Base-by-base conservation (phyloP, 2,113 vertebrate genomes). In the Callopanchax toddi region DNA sequence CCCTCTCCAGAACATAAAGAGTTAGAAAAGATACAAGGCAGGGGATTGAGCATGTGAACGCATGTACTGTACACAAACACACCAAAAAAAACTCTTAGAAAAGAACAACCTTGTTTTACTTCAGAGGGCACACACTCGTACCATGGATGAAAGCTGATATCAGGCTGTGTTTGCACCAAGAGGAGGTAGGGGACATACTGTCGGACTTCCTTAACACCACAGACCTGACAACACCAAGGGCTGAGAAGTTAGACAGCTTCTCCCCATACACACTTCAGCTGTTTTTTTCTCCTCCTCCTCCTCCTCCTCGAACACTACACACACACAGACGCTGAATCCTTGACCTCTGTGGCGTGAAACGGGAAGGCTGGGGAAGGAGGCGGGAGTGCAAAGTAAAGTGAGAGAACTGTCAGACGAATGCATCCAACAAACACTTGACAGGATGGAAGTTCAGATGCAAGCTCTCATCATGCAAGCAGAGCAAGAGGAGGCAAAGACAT, bases 271-370 rank as follows among this genome's bases (percentile, higher is more conserved):
- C 73, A 53, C 74, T 59, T 21, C 69, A 67, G 57, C n/a, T n/a
- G n/a, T 79, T 53, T 18, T 44, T 74, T 62, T 68, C 60, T 42
- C 18, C 53, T 50, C 42, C 29, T 63, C 20, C 60, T 42, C 18
- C 53, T 50, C 42, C 29, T 63, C 20, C 69, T 34, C 42, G 48
- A 50, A 26, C 74, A 59, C 55, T 51, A 63, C 9, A 43, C 49
- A 43, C 49, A 46, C 21, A 54, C 44, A 57, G 56, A 50, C 53
- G 61, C 5, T 42, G 15, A 65, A 76, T 78, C 69, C 76, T 64
- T 87, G 84, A 89, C 86, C 87, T 88, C 63, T 83, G 71, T 68
- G 78, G 84, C 83, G 87, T 88, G 86, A 90, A 87, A 87, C 61
- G 74, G 54, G 58, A 54, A 66, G 66, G 63, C 26, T 40, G 61